These are phyloP conservation scores for Centroberyx gerrardi DNA, from an alignment of 2,797 vertebrate species.

Conservation along the genomic window DNA sequence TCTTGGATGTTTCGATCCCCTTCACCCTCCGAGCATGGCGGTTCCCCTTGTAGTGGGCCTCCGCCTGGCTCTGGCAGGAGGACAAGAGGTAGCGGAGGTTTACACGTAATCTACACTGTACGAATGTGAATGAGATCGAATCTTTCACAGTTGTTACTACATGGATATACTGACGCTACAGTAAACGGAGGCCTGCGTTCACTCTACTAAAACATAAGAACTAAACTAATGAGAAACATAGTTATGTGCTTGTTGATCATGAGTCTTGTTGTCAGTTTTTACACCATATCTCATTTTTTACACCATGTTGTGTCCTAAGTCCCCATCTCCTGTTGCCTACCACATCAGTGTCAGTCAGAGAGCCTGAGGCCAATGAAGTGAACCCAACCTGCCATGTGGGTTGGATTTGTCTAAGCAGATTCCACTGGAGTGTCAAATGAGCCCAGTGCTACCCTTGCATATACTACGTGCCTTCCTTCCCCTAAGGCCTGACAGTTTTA, in stretches of 20 bases:
- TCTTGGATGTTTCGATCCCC: slow-evolving; percentile 91
- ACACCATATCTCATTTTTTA: no score
- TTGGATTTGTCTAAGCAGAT: slow-evolving; percentile 9
- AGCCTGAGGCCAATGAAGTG: background rate
- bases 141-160: background rate
- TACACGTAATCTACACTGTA: background rate
- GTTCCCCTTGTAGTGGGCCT: slow-evolving; percentile 94
- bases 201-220: background rate
- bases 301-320: no score
- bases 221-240: no score
- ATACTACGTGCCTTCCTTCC: background rate
- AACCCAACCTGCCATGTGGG: background rate
- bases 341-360: no score
- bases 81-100: slow-evolving; percentile 13
- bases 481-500: background rate
- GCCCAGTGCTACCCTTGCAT: background rate
- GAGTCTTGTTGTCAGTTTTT: no score
- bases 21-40: slow-evolving; percentile 91
- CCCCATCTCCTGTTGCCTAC: no score
- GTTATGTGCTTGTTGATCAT: no score
- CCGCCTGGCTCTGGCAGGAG: slow-evolving; percentile 89
- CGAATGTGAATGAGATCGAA: background rate
- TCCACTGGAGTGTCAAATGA: slow-evolving; percentile 7
- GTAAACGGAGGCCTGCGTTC: background rate
- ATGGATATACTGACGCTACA: no score